Evolutionary conservation across 2,797 vertebrate species (phyloP).

Genomic region (Anisognathus igniventris): DNA sequence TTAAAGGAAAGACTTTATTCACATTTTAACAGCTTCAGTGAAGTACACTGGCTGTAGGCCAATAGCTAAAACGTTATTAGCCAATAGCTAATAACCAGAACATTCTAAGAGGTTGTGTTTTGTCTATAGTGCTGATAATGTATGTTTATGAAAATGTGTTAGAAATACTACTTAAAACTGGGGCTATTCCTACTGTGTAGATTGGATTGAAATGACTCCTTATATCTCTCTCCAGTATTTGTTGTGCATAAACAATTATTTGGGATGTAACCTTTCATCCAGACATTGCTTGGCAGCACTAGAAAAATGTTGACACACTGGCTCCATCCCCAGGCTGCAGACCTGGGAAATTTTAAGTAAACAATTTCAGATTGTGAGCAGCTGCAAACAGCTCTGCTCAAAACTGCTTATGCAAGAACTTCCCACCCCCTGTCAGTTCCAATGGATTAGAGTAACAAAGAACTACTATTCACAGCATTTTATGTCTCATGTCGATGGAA

Average conservation of each 20-base stretch:
- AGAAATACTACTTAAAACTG: not conserved
- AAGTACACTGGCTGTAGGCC: not conserved
- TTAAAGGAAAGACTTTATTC: not conserved
- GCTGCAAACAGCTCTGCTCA: not conserved
- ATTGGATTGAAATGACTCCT: not conserved
- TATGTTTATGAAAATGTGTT: not conserved
- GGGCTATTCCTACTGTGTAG: not conserved
- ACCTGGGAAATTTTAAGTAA: conserved; percentile 12
- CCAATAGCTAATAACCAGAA: not conserved
- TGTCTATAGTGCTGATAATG: not conserved
- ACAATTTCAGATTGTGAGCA: not conserved
- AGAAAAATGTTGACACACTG: not conserved
- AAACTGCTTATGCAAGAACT: not conserved
- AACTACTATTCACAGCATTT: not conserved
- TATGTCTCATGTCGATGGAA: not conserved
- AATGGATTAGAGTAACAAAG: not conserved
- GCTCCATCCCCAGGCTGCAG: not conserved
- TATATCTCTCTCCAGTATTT: not conserved
- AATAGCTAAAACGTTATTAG: not conserved
- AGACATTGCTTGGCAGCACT: not conserved
- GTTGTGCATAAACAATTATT: not conserved
- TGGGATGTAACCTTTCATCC: conserved; percentile 8
- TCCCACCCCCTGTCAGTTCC: not conserved
- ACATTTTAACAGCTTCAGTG: not conserved
- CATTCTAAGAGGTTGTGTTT: not conserved